Conservation (phyloP, 1,140 invertebrate genomes). For the Ceratosolen fusciceps region DNA sequence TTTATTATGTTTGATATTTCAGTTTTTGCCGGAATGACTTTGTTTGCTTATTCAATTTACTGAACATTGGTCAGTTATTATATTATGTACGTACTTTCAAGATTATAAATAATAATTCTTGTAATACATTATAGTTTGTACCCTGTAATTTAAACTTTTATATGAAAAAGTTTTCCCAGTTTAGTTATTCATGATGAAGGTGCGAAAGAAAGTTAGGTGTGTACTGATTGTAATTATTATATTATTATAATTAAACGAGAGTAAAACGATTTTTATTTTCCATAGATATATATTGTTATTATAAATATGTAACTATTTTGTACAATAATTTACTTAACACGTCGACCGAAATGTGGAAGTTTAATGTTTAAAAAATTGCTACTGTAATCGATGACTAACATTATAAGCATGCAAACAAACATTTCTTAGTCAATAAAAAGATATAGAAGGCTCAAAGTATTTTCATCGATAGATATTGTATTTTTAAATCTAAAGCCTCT, state of each 20-base stretch:
- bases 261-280: conserved; percentile 58
- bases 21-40: conserved; percentile 41
- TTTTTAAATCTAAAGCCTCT: conserved; percentile 37
- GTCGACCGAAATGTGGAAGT: conserved; percentile 37
- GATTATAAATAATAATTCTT: conserved; percentile 34
- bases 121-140: conserved; percentile 28
- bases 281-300: conserved; percentile 64
- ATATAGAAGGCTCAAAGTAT: conserved; percentile 39
- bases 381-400: conserved; percentile 41
- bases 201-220: conserved; percentile 46
- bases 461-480: conserved; percentile 30
- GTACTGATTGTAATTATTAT: conserved; percentile 50
- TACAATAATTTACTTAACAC: conserved; percentile 59
- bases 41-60: conserved; percentile 35
- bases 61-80: conserved; percentile 36
- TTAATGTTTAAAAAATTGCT: conserved; percentile 29
- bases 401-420: conserved; percentile 37
- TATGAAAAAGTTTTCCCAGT: conserved; percentile 42
- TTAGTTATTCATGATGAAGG: conserved; percentile 48
- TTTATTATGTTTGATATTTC: conserved; percentile 41
- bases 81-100: conserved; percentile 32
- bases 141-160: conserved; percentile 36
- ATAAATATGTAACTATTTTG: conserved; percentile 66
- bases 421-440: conserved; percentile 38
- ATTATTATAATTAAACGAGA: conserved; percentile 45